These are phyloP conservation scores for Aelia acuminata DNA, from an alignment of 2,888 invertebrate genomes.

Conservation along the genomic window DNA sequence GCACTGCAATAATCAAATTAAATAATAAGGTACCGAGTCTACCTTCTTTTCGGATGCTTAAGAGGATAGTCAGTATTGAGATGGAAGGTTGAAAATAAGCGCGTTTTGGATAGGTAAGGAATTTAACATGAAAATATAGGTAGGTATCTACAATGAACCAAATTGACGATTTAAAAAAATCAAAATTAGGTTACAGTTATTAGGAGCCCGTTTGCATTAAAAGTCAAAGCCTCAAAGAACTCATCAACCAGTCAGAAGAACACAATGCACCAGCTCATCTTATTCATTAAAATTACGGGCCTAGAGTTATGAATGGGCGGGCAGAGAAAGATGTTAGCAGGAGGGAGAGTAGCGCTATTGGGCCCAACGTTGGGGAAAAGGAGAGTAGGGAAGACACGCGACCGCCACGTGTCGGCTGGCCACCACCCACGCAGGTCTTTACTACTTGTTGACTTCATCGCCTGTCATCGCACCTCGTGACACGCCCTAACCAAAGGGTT, in stretches of 20 bases:
- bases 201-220: background rate
- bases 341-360: background rate
- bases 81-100: too few species aligned
- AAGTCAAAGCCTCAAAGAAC: background rate
- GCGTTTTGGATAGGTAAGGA: too few species aligned
- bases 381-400: slow-evolving; percentile 31
- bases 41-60: too few species aligned
- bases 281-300: slow-evolving; percentile 8
- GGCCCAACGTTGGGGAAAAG: background rate
- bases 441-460: background rate
- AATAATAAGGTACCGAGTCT: too few species aligned
- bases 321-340: slow-evolving; percentile 51
- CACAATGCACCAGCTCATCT: background rate
- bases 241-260: background rate
- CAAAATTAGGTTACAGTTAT: too few species aligned
- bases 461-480: background rate
- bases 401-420: slow-evolving; percentile 44
- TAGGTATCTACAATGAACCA: too few species aligned
- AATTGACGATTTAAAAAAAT: too few species aligned
- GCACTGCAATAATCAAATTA: too few species aligned
- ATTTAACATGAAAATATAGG: too few species aligned
- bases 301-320: slow-evolving; percentile 54
- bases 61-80: too few species aligned
- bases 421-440: slow-evolving; percentile 23
- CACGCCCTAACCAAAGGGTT: background rate